Conservation (phyloP, 1,140 invertebrate species). For the Bombus affinis region DNA sequence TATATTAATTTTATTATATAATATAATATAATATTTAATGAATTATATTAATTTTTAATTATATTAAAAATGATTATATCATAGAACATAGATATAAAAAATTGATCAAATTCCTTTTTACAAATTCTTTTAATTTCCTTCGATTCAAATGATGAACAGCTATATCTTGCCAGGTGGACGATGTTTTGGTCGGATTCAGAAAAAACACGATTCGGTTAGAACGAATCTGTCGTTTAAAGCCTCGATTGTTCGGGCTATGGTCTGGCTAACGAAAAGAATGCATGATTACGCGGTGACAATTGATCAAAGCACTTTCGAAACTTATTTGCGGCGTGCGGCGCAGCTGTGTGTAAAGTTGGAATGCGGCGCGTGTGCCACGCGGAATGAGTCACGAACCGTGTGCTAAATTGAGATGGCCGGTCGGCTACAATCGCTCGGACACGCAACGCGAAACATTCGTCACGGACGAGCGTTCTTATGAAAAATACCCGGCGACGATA, state of each 20-base stretch:
- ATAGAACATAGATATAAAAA: no score
- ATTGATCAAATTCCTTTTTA: no score
- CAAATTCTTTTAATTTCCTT: no score
- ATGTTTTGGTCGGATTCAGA: no score
- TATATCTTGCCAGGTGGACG: no score
- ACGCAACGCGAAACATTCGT: constrained; percentile 71
- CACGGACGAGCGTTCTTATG: constrained; percentile 58
- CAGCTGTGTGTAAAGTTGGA: constrained; percentile 65
- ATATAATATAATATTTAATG: no score
- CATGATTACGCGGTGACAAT: constrained; percentile 69
- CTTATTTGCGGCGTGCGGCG: constrained; percentile 71
- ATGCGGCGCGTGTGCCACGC: constrained; percentile 72
- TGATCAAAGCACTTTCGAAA: constrained; percentile 71
- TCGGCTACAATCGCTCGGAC: constrained; percentile 45
- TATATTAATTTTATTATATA: no score
- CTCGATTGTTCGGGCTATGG: neutral
- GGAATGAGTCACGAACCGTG: constrained; percentile 70
- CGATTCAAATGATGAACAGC: no score
- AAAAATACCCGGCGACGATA: neutral
- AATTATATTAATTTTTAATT: no score
- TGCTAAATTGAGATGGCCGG: constrained; percentile 71
- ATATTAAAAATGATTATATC: no score
- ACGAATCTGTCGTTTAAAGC: neutral
- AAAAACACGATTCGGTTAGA: neutral
- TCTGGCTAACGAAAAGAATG: constrained; percentile 42